These are phyloP conservation scores for Alosa sapidissima DNA, from an alignment of 2,797 vertebrate species.

Conservation along the genomic window DNA sequence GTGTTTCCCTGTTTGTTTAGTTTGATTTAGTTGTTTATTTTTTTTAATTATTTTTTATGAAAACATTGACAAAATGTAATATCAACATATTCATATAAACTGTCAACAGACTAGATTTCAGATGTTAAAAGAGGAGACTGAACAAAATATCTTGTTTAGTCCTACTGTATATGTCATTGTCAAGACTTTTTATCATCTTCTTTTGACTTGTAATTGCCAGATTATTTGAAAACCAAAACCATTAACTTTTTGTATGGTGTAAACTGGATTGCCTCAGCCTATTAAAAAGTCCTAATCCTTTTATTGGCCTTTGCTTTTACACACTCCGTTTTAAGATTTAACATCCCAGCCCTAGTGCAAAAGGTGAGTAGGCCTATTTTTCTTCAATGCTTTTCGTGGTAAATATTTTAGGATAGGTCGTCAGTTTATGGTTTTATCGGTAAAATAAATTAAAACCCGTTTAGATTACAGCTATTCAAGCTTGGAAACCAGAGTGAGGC, in stretches of 20 bases:
- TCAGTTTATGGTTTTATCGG: background rate
- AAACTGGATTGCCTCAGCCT: background rate
- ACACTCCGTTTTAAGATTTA: background rate
- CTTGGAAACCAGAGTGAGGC: background rate
- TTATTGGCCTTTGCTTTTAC: background rate
- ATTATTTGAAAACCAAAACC: background rate
- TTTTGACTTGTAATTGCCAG: background rate
- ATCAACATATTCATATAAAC: background rate
- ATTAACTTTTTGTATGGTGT: background rate
- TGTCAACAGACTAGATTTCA: background rate
- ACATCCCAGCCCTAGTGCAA: background rate
- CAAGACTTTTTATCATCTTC: background rate
- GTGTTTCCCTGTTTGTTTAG: background rate
- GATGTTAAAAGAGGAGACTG: background rate
- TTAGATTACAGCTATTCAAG: background rate
- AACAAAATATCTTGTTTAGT: background rate
- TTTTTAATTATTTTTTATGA: background rate
- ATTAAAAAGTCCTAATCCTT: background rate
- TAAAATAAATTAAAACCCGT: background rate
- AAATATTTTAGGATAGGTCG: background rate
- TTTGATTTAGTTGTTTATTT: background rate
- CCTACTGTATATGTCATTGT: background rate
- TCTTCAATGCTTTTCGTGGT: background rate
- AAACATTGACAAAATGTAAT: background rate
- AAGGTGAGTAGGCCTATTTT: background rate